phyloP scores from a whole-genome alignment of 1,140 invertebrate genomes.

The Plodia interpunctella region DNA sequence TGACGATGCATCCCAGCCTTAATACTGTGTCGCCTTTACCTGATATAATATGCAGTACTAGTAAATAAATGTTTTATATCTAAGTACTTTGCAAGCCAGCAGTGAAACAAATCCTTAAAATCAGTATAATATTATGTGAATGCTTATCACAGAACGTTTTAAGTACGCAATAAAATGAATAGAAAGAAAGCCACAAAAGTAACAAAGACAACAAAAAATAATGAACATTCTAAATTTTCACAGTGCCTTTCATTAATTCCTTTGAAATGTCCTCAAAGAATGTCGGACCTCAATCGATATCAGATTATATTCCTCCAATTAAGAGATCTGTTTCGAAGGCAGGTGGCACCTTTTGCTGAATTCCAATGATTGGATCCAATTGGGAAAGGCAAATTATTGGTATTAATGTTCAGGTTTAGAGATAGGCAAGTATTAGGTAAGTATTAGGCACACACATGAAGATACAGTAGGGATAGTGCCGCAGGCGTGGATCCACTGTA shows the following conservation, averaged over 20 bases:
- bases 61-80: too few species aligned
- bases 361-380: not conserved
- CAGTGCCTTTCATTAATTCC: constrained; percentile 5
- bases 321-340: not conserved
- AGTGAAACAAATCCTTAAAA: too few species aligned
- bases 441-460: too few species aligned
- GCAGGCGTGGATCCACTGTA: too few species aligned
- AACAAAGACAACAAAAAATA: not conserved
- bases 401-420: not conserved
- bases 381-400: not conserved
- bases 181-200: not conserved
- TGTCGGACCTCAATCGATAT: not conserved
- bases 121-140: too few species aligned
- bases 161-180: not conserved
- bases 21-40: too few species aligned
- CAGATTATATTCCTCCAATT: constrained; percentile 8
- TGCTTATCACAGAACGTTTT: too few species aligned
- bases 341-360: not conserved
- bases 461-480: too few species aligned
- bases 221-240: not conserved
- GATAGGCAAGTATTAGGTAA: too few species aligned
- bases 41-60: too few species aligned
- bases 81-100: too few species aligned
- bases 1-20: too few species aligned
- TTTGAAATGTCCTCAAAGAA: constrained; percentile 4